phyloP scores from a whole-genome alignment of 2,797 vertebrate species.

The Poeciliopsis infans region DNA sequence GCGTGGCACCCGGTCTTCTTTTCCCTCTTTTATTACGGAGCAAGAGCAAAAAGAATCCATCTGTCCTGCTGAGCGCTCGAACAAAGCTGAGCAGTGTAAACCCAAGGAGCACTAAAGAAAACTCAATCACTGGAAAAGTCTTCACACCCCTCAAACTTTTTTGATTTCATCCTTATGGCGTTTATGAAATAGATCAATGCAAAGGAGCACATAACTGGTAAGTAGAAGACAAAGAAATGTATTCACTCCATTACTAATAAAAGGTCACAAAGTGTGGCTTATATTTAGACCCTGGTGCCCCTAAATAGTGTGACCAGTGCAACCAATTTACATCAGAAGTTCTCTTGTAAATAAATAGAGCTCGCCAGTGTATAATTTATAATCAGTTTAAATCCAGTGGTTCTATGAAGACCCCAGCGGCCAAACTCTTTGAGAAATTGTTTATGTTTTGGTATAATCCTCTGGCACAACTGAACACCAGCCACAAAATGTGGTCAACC shows the following conservation, averaged over 20 bases:
- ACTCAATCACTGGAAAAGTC: conserved; percentile 18
- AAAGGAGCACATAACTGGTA: not conserved
- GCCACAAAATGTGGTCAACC: not conserved
- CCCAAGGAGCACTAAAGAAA: not conserved
- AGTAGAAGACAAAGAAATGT: not conserved
- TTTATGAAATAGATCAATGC: not conserved
- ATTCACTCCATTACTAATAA: not conserved
- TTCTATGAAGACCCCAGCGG: not conserved
- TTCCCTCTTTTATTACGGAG: conserved; percentile 44
- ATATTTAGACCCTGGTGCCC: not conserved
- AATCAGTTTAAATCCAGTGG: not conserved
- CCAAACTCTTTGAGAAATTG: not conserved
- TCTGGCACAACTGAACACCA: not conserved
- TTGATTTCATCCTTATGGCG: not conserved
- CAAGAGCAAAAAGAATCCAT: conserved; percentile 55
- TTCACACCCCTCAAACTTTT: not conserved
- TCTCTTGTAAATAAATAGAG: not conserved
- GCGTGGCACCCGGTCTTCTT: conserved; percentile 55
- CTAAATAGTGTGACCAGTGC: not conserved
- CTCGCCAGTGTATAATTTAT: not conserved
- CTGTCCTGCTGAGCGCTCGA: conserved; percentile 39
- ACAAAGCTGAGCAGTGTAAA: conserved; percentile 18
- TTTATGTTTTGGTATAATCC: not conserved
- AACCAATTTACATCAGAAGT: not conserved
- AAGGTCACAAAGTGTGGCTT: not conserved